Conservation (phyloP, 2,888 invertebrate genomes). For the Linyphia triangularis region DNA sequence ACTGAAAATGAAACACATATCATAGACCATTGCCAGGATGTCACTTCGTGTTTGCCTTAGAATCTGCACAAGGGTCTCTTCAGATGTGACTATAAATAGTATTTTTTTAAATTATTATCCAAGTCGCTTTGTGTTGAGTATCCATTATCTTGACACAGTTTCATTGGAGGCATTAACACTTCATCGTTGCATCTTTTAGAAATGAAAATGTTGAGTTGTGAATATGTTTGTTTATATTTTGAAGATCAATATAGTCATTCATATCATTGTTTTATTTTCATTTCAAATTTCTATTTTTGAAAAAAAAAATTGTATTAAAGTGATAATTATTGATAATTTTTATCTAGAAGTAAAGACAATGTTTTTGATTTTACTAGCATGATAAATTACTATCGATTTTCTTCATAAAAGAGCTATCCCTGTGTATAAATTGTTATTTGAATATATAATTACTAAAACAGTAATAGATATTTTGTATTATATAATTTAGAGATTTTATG, state of each 20-base stretch:
- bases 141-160: conserved; percentile 29
- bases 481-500: neutral
- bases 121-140: conserved; percentile 56
- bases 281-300: neutral
- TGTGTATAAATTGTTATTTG: conserved; percentile 34
- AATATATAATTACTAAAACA: neutral
- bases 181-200: neutral
- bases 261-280: conserved; percentile 32
- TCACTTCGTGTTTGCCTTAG: conserved; percentile 72
- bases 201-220: conserved; percentile 3
- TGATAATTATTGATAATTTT: neutral
- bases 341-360: neutral
- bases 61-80: conserved; percentile 70
- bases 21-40: conserved; percentile 68
- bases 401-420: neutral
- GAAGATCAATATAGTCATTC: conserved; percentile 36
- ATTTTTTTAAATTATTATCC: conserved; percentile 70
- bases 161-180: neutral
- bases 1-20: conserved; percentile 66
- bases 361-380: neutral
- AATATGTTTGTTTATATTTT: conserved; percentile 28
- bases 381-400: neutral
- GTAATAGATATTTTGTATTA: conserved; percentile 22
- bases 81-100: conserved; percentile 67
- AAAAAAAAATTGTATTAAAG: neutral